A percentile compares a stretch with the other conserved stretches of the same genome.
Evolutionary conservation across 2,113 vertebrate genomes (phyloP).

Genomic region (Galemys pyrenaicus): DNA sequence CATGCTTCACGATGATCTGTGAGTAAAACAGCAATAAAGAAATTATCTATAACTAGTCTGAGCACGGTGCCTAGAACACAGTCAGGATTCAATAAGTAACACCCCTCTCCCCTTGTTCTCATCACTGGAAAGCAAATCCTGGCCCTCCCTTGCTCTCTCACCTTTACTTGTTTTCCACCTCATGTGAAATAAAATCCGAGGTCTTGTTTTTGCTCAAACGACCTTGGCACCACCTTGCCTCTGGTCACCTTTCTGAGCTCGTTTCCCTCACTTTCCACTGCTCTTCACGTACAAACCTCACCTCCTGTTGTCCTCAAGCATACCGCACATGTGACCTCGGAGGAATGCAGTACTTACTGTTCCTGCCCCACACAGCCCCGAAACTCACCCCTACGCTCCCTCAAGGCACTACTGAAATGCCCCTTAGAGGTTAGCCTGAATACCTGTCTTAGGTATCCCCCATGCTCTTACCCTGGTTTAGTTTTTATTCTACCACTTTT

Average conservation of each 20-base stretch:
- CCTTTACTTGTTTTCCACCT: neutral
- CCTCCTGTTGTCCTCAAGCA: neutral
- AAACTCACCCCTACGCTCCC: neutral
- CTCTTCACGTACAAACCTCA: neutral
- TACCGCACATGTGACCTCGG: fast-evolving
- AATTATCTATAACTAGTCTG: neutral
- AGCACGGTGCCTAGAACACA: neutral
- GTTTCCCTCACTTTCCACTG: neutral
- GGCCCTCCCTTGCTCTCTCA: neutral
- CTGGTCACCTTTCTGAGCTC: neutral
- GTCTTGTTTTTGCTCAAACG: neutral
- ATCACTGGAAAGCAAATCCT: neutral
- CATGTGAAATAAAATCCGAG: neutral
- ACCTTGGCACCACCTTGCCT: neutral
- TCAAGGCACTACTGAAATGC: neutral
- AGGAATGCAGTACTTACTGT: neutral
- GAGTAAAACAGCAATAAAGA: neutral
- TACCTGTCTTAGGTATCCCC: neutral
- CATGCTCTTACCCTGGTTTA: neutral
- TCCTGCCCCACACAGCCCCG: neutral
- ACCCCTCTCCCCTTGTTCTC: no score
- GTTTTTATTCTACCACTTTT: neutral
- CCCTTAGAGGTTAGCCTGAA: neutral
- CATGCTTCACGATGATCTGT: neutral
- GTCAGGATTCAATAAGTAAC: neutral